Base-by-base conservation (phyloP, 2,888 invertebrate genomes). In the Hydriomena furcata region DNA sequence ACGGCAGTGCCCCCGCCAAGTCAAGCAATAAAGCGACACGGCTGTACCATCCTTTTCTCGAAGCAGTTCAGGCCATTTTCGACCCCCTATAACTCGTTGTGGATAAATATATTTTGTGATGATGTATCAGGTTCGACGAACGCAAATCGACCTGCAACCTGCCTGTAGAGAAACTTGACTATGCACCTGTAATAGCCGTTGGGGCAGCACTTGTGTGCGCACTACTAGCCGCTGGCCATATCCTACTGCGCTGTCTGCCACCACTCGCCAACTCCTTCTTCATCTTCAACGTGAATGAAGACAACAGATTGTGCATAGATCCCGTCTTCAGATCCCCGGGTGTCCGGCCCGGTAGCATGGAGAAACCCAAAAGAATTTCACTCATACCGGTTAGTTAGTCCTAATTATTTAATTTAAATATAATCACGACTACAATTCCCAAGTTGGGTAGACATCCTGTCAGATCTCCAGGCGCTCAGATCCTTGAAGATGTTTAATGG, bases 261-360 rank as follows among this genome's bases (percentile, higher is more conserved):
- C 76, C 82, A 0, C 47, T 68, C 2, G 76, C 82, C 0, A 76
- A 76, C 43, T 85, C 87, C 13, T 88, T 82, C 68, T 89, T 87
- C 62, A 82, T 88, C 32, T 89, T 87, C 65, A 87, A 87, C 51
- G 79, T 77, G 0, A 88, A 88, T 42, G 89, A 88, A 55, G 89
- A 88, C 63, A 89, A 89, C 60, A 66, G 89, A 10, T 72, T 89
- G 0, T 80, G 81, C 51, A 76, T 88, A 7, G 82, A 62, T 54
- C 66, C 68, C 0, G 43, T 75, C 1, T 73, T 71, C 49, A 62
- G 36, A 10, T 42, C 67, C 0, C 68, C 73, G 1, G 69, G 58
- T 0, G 31, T 42, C 5, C 23, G 49, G 0, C 52, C 54, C 0
- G 41, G 52, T 12, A 66, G 65, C 21, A 46, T 66, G 1, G 72